Evolutionary conservation across 2,888 invertebrate species (phyloP), one percentile per base, ranked within the genome.

Genomic region (Scaptomyza reducta): DNA sequence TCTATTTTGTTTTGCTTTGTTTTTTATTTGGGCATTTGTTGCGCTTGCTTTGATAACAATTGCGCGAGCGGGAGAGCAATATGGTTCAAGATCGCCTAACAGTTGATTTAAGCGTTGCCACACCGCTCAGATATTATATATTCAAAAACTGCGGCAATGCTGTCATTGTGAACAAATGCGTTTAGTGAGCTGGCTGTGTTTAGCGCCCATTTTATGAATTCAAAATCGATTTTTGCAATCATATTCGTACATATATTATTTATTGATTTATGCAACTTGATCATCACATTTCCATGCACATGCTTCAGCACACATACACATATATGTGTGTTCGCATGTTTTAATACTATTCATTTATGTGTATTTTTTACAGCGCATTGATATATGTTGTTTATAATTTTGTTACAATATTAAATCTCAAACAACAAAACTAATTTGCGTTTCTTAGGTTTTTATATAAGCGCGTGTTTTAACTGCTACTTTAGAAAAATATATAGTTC

Each of bases 301-400:
- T 70, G 64, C 44, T 60, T 45, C 61, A 60, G 33, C 45, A 70
- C 63, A 81, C 60, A 66, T 64, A 46, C 35, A 10, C 35, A 11
- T 2, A n/a, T n/a, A n/a, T n/a, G 45, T 65, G 47, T 66, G 38
- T 56, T 18, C 44, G 50, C 77, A 67, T 74, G 69, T 27, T 41
- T 75, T 87, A 87, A 87, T 87, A 85, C 86, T 86, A 84, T 69
- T 41, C 25, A 62, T 74, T 65, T 62, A 77, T 83, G 77, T 82
- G 77, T 79, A 53, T 71, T 78, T 84, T 82, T 80, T 88, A 88
- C 88, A 88, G 88, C 88, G 85, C 81, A 77, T 84, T 88, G 88
- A 84, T 84, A 84, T 81, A 72, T 68, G 22, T 44, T 58, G 22
- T 44, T 58, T 61, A 49, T 49, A 0, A 47, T 46, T 57, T 50